Evolutionary conservation across 2,797 vertebrate genomes (phyloP).

Genomic region (Merluccius polli): DNA sequence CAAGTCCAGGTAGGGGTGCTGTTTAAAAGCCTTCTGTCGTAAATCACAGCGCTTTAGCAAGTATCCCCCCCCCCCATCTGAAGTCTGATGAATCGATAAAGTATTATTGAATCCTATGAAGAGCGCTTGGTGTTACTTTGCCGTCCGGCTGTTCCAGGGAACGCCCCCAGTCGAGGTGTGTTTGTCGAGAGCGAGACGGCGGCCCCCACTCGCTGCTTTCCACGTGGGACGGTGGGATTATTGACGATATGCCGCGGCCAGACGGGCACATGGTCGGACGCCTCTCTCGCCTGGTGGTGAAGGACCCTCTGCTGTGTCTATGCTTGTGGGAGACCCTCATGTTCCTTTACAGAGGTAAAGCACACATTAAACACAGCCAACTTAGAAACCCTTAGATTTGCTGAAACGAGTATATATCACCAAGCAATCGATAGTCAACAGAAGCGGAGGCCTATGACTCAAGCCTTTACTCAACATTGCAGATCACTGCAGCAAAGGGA

Average conservation of each 20-base stretch:
- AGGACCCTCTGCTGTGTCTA: constrained; percentile 83
- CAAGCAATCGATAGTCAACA: background rate
- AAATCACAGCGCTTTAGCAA: background rate
- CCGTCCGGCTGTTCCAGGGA: constrained; percentile 52
- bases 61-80: background rate
- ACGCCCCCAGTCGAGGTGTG: constrained; percentile 73
- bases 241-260: constrained; percentile 65
- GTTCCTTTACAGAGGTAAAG: constrained; percentile 96
- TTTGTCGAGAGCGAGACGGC: constrained; percentile 72
- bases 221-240: constrained; percentile 70
- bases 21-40: constrained; percentile 7
- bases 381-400: background rate
- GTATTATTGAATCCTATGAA: constrained; percentile 6
- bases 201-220: constrained; percentile 76
- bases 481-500: background rate
- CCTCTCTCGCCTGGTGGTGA: constrained; percentile 84
- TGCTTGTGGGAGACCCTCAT: constrained; percentile 89
- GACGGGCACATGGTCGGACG: constrained; percentile 66
- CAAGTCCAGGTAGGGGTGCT: constrained; percentile 59
- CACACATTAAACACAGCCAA: background rate
- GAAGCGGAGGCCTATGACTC: background rate
- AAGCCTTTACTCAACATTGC: background rate
- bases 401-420: background rate
- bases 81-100: background rate
- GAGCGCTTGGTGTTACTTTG: constrained; percentile 20